These are phyloP conservation scores for Phenganax stokvisi DNA, from an alignment of 92 coral and sea anemone species.

Conservation along the genomic window DNA sequence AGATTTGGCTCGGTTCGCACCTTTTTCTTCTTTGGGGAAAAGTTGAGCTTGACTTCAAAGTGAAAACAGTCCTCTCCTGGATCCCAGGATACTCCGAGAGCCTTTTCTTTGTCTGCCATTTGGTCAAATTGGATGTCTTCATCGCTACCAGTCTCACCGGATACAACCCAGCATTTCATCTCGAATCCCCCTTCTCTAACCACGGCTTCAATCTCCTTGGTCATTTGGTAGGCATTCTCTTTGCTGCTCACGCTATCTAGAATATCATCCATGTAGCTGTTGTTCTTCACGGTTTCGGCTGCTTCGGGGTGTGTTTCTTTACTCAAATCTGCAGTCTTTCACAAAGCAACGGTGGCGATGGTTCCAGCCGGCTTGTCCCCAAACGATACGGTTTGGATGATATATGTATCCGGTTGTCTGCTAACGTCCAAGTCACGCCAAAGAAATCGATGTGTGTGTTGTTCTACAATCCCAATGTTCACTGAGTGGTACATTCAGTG, in stretches of 20 bases:
- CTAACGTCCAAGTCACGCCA: conserved; percentile 47
- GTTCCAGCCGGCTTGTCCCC: conserved; percentile 55
- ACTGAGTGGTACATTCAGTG: conserved; percentile 41
- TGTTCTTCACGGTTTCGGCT: background rate
- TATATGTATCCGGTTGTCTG: conserved; percentile 48
- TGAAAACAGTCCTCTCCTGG: conserved; percentile 42
- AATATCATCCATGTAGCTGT: conserved; percentile 2
- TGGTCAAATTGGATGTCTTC: background rate
- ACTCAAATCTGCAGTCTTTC: conserved; percentile 43
- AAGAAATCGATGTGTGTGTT: conserved; percentile 51
- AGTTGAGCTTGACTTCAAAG: conserved; percentile 45
- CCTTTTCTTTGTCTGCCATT: conserved; percentile 32
- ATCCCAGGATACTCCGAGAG: conserved; percentile 53
- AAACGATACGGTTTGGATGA: conserved; percentile 48
- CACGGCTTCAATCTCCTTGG: conserved; percentile 23
- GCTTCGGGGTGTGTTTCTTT: background rate
- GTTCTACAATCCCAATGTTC: conserved; percentile 35
- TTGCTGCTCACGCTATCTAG: background rate
- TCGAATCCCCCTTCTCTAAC: conserved; percentile 46
- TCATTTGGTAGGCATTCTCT: conserved; percentile 2
- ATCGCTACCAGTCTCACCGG: conserved; percentile 1
- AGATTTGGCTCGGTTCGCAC: conserved; percentile 38
- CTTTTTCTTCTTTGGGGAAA: conserved; percentile 44
- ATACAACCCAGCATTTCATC: conserved; percentile 48
- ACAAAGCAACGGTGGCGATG: conserved; percentile 49